Percentiles rank a stretch among this genome's conserved stretches.
Evolutionary conservation across 2,797 vertebrate genomes (phyloP).

Genomic region (Eulemur albifrons): DNA sequence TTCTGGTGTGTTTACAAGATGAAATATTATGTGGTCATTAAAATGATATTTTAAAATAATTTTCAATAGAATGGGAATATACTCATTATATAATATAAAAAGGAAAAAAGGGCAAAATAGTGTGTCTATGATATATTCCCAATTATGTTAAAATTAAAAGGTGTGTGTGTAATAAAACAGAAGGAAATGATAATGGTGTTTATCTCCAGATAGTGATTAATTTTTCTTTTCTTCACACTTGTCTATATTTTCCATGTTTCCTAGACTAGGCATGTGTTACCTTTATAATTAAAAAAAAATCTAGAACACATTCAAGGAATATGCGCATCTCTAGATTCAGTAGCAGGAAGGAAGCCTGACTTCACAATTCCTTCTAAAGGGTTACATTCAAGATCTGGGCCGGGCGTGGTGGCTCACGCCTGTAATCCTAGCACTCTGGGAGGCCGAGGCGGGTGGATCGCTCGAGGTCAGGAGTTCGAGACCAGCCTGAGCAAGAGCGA

Average conservation of each 20-base stretch:
- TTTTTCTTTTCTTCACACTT: slow-evolving; percentile 27
- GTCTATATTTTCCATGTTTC: slow-evolving; percentile 4
- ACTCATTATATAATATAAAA: not conserved
- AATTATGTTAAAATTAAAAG: not conserved
- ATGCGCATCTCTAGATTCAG: not conserved
- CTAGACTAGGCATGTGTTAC: not conserved
- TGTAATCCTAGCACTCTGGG: too few relatives aligned
- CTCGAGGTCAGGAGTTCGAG: too few relatives aligned
- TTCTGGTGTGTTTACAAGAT: not conserved
- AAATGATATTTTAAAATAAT: not conserved
- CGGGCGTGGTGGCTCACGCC: too few relatives aligned
- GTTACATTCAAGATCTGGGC: not conserved
- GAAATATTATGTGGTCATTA: not conserved
- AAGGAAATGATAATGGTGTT: not conserved
- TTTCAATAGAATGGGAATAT: slow-evolving; percentile 16
- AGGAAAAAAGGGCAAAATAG: not conserved
- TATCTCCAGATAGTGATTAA: not conserved
- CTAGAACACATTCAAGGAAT: not conserved
- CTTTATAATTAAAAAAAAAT: slow-evolving; percentile 24
- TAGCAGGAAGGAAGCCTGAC: not conserved
- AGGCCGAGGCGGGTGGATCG: too few relatives aligned
- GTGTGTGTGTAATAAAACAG: not conserved
- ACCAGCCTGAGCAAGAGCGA: too few relatives aligned
- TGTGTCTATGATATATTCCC: not conserved
- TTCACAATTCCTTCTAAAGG: not conserved